Percentiles rank a stretch among this genome's conserved stretches.
Conservation (phyloP, 2,888 invertebrate species). For the Polyommatus icarus region DNA sequence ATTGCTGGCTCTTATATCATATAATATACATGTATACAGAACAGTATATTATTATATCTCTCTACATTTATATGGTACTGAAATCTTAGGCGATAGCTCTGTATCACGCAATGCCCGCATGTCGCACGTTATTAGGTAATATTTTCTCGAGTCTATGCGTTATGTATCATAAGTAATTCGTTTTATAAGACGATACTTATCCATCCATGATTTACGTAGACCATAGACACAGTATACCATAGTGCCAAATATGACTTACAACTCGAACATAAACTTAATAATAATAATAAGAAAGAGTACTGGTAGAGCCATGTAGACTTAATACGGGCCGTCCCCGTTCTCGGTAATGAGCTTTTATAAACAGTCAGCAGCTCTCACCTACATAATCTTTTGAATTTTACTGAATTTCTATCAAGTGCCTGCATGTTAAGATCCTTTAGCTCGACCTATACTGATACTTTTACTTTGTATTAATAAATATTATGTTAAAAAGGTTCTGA, state of each 20-base stretch:
- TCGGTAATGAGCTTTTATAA: no score
- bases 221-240: not conserved
- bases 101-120: not conserved
- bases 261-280: not conserved
- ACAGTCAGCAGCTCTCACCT: no score
- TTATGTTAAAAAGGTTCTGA: no score
- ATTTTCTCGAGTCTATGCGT: not conserved
- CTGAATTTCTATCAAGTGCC: no score
- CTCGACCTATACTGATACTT: no score
- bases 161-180: not conserved
- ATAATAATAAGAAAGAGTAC: no score
- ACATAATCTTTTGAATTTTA: no score
- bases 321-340: no score
- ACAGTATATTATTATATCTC: not conserved
- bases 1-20: not conserved
- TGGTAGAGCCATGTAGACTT: no score
- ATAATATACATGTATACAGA: not conserved
- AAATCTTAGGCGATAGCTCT: not conserved
- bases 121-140: constrained; percentile 1
- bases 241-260: not conserved
- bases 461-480: no score
- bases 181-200: not conserved
- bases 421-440: no score
- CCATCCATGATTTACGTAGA: not conserved
- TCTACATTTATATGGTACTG: constrained; percentile 2